phyloP scores from a whole-genome alignment of 2,113 vertebrate genomes.

The Thamnaconus septentrionalis region DNA sequence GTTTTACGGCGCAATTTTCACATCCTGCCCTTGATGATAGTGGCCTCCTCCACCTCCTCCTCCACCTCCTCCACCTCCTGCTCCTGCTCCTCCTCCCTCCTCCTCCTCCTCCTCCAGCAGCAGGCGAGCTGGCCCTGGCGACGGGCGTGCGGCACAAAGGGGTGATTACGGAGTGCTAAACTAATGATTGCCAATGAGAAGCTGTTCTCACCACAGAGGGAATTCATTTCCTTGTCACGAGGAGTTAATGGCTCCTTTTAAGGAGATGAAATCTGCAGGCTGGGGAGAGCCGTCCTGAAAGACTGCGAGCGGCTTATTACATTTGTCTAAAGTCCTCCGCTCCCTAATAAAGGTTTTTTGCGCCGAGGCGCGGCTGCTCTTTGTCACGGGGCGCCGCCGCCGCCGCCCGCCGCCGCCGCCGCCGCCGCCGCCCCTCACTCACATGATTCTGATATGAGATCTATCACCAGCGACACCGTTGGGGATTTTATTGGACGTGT shows the following conservation, averaged over 20 bases:
- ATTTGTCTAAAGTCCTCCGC: slow-evolving; percentile 36
- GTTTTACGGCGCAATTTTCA: slow-evolving; percentile 78
- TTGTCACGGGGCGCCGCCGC: no score
- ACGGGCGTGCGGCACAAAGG: slow-evolving; percentile 61
- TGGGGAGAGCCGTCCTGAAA: slow-evolving; percentile 50
- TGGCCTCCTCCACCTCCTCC: slow-evolving; percentile 64
- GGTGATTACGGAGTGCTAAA: slow-evolving; percentile 74
- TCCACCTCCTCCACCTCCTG: slow-evolving; percentile 57
- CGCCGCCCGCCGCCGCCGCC: no score
- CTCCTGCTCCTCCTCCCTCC: slow-evolving; percentile 67
- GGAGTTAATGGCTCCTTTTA: slow-evolving; percentile 71
- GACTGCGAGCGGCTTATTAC: slow-evolving; percentile 50
- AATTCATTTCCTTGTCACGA: slow-evolving; percentile 70
- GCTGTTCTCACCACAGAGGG: slow-evolving; percentile 61
- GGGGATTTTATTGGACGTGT: slow-evolving; percentile 52
- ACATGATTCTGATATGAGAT: slow-evolving; percentile 36
- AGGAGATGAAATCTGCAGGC: slow-evolving; percentile 69
- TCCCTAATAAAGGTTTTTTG: slow-evolving; percentile 8
- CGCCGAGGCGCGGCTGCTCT: neutral
- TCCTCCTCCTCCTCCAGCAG: slow-evolving; percentile 45
- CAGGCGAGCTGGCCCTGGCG: slow-evolving; percentile 45
- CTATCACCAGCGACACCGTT: slow-evolving; percentile 41
- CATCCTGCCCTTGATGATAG: slow-evolving; percentile 69
- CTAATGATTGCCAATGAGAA: slow-evolving; percentile 72
- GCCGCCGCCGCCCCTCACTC: no score